These are phyloP conservation scores for Hemichromis elongatus DNA, from an alignment of 2,113 vertebrate genomes.

Conservation along the genomic window DNA sequence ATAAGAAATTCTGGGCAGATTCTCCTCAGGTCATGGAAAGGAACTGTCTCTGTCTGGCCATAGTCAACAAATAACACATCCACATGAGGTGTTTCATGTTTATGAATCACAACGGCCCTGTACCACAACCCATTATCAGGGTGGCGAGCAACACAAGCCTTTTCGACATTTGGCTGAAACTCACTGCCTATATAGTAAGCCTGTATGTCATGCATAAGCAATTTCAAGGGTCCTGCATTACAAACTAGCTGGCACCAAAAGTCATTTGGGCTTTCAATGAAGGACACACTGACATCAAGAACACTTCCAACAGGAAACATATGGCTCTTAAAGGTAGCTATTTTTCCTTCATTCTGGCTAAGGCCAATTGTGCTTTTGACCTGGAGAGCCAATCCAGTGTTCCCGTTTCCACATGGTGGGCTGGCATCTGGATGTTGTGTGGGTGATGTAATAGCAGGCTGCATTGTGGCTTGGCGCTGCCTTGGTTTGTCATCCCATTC, in stretches of 20 bases:
- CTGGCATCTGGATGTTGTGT: neutral
- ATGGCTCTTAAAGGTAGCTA: constrained; percentile 54
- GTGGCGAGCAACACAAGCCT: constrained; percentile 81
- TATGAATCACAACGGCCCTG: constrained; percentile 80
- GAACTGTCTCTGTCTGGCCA: constrained; percentile 77
- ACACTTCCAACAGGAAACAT: constrained; percentile 82
- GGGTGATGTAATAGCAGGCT: neutral
- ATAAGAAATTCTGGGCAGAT: constrained; percentile 75
- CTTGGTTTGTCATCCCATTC: constrained; percentile 57
- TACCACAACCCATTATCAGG: constrained; percentile 81
- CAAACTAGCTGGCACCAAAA: constrained; percentile 90
- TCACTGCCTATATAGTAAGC: constrained; percentile 71
- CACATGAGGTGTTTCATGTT: constrained; percentile 61
- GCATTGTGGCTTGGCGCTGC: neutral
- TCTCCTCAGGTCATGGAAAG: constrained; percentile 73
- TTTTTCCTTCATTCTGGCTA: neutral
- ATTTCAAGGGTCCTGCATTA: constrained; percentile 63
- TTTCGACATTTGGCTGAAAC: constrained; percentile 59
- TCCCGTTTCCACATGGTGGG: neutral
- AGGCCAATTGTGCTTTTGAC: neutral
- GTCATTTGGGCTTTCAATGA: constrained; percentile 77
- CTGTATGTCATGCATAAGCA: constrained; percentile 84
- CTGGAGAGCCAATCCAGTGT: neutral
- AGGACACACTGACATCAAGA: constrained; percentile 80
- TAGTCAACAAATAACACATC: constrained; percentile 86